Evolutionary conservation across 2,888 invertebrate genomes (phyloP).

Genomic region (Anthophora plumipes): DNA sequence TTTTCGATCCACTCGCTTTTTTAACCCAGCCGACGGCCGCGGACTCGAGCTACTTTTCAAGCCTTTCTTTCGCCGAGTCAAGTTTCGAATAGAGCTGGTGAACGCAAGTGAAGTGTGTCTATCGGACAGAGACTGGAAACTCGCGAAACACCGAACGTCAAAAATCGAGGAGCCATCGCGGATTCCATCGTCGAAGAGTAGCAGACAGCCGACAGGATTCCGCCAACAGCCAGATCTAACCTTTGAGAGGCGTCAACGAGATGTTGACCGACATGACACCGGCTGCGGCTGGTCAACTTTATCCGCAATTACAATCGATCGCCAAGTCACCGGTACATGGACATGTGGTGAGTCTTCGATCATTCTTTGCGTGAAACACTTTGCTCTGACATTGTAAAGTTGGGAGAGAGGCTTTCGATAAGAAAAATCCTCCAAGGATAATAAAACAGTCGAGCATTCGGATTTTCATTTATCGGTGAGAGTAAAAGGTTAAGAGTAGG

Average conservation of each 20-base stretch:
- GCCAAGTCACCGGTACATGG: conserved; percentile 82
- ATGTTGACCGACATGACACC: conserved; percentile 85
- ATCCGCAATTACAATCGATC: conserved; percentile 84
- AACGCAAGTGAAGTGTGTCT: conserved; percentile 45
- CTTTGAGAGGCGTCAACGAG: conserved; percentile 53
- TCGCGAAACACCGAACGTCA: not conserved
- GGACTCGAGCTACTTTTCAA: conserved; percentile 25
- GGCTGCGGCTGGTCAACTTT: conserved; percentile 84
- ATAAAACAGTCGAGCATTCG: no score
- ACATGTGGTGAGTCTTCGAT: conserved; percentile 82
- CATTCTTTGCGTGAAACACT: no score
- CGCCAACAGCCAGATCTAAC: conserved; percentile 17
- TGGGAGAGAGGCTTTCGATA: no score
- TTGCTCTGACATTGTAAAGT: no score
- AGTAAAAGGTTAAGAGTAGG: not conserved
- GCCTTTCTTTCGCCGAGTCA: conserved; percentile 10
- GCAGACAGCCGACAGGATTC: conserved; percentile 38
- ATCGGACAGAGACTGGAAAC: conserved; percentile 7
- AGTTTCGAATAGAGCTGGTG: conserved; percentile 16
- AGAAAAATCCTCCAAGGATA: no score
- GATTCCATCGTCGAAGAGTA: not conserved
- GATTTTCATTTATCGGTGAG: not conserved
- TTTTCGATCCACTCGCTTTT: conserved; percentile 56
- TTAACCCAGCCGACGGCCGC: conserved; percentile 56
- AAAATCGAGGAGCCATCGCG: no score